These are phyloP conservation scores for Cotesia congregata DNA, from an alignment of 2,888 invertebrate genomes.

Conservation along the genomic window DNA sequence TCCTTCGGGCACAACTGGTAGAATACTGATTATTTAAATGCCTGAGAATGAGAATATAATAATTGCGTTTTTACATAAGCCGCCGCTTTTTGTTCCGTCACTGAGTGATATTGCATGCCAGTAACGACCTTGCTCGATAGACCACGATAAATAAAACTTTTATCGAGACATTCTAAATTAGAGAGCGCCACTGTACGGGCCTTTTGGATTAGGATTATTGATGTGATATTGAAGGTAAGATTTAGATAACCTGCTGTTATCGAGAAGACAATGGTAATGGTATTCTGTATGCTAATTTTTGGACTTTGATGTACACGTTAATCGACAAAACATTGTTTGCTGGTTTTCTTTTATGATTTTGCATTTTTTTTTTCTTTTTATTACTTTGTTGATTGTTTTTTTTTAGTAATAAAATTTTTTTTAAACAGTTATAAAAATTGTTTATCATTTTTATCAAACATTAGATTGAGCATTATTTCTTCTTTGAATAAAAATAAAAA, in stretches of 20 bases:
- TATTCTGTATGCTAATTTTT: no score
- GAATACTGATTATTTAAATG: background rate
- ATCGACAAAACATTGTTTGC: no score
- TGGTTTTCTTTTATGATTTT: no score
- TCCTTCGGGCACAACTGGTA: background rate
- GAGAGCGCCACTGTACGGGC: conserved; percentile 30
- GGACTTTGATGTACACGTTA: no score
- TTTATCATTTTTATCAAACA: no score
- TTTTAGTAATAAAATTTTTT: no score
- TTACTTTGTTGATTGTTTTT: no score
- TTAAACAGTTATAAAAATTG: no score
- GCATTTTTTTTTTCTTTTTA: no score
- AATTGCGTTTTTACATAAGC: background rate
- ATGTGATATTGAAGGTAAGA: background rate
- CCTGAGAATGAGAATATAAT: background rate
- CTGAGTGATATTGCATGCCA: background rate
- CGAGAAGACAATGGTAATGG: background rate
- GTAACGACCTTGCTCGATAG: conserved; percentile 30
- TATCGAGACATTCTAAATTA: conserved; percentile 10
- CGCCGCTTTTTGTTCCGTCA: conserved; percentile 16
- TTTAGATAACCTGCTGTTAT: background rate
- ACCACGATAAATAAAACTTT: conserved; percentile 10
- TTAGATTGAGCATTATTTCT: no score
- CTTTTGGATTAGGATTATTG: background rate
- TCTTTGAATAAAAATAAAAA: no score